Conservation (phyloP, 2,888 invertebrate genomes). For the Archaeoteleia sp. region DNA sequence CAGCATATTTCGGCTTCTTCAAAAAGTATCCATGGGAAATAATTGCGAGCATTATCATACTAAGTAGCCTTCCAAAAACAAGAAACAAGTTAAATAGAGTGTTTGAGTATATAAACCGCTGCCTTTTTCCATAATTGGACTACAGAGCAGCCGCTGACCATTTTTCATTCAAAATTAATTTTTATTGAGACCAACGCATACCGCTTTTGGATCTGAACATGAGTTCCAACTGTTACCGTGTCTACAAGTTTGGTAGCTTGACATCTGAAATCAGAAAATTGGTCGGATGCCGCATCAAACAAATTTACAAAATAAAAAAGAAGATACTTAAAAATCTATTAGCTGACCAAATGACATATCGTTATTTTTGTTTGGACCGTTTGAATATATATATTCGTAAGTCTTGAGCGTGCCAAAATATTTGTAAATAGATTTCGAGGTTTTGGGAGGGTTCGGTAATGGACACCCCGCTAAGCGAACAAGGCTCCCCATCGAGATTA, state of each 20-base stretch:
- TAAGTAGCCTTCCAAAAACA: not conserved
- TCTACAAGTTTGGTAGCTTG: not conserved
- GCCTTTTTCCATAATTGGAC: constrained; percentile 52
- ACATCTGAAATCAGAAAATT: too few relatives aligned
- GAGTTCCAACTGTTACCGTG: constrained; percentile 5
- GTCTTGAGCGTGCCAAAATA: constrained; percentile 67
- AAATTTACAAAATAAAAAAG: too few relatives aligned
- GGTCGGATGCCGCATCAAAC: too few relatives aligned
- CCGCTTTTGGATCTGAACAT: constrained; percentile 8
- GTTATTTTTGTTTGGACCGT: not conserved
- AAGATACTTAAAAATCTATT: too few relatives aligned
- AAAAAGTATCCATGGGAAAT: too few relatives aligned
- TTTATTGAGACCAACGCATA: too few relatives aligned
- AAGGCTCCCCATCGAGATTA: constrained; percentile 69
- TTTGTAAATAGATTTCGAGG: constrained; percentile 72
- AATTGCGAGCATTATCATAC: not conserved
- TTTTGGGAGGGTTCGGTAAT: constrained; percentile 63
- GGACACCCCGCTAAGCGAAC: constrained; percentile 68
- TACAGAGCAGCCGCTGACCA: constrained; percentile 56
- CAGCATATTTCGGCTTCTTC: too few relatives aligned
- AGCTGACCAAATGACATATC: not conserved
- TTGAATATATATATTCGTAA: constrained; percentile 10
- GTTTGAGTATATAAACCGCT: constrained; percentile 8
- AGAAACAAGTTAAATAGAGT: too few relatives aligned
- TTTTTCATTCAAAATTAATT: constrained; percentile 68